Evolutionary conservation across 2,113 vertebrate species (phyloP).

Genomic region (Pteronura brasiliensis): DNA sequence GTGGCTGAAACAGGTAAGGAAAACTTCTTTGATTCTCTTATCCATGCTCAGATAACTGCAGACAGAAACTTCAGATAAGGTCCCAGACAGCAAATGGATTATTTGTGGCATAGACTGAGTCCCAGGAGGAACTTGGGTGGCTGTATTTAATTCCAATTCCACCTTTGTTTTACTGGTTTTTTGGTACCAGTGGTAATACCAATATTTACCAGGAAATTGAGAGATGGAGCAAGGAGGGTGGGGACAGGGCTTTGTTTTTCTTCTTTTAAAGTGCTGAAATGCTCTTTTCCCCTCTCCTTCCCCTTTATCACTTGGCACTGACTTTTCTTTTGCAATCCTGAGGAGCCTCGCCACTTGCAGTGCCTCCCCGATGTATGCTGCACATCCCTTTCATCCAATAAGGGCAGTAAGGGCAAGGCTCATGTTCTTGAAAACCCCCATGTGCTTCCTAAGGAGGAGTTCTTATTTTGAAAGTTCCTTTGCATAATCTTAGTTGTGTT

Average conservation of each 20-base stretch:
- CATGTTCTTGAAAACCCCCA: not conserved
- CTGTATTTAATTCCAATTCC: not conserved
- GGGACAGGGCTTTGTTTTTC: not conserved
- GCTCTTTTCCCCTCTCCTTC: not conserved
- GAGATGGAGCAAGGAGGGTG: not conserved
- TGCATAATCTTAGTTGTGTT: not conserved
- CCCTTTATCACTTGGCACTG: not conserved
- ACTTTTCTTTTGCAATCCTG: not conserved
- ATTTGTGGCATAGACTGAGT: not conserved
- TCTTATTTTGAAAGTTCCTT: not conserved
- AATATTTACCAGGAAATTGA: not conserved
- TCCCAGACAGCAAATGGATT: not conserved
- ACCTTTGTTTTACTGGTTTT: not conserved
- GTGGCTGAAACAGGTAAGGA: not conserved
- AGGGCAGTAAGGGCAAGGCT: not conserved
- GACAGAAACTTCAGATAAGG: not conserved
- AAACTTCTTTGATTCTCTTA: not conserved
- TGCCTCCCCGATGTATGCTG: rapidly evolving
- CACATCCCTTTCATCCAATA: not conserved
- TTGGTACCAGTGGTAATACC: too few relatives aligned
- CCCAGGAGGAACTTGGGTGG: not conserved
- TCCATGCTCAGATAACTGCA: not conserved
- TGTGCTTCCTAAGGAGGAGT: not conserved
- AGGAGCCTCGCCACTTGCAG: not conserved
- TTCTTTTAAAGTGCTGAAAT: not conserved